phyloP scores from a whole-genome alignment of 1,140 invertebrate species.

The Fopius arisanus region DNA sequence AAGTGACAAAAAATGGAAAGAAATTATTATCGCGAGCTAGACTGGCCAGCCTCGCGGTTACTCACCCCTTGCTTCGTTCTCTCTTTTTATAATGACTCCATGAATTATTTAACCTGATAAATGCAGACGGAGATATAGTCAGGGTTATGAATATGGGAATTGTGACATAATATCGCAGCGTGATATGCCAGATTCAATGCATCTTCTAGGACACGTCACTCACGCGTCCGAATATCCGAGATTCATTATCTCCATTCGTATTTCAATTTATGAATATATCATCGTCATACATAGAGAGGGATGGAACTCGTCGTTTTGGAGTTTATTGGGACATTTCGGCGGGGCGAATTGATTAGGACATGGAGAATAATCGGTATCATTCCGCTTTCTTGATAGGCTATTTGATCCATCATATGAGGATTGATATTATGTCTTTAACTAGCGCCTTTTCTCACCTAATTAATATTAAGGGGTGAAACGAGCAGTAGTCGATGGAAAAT shows the following conservation, averaged over 20 bases:
- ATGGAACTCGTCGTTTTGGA: neutral
- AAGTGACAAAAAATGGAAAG: too few species aligned
- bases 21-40: too few species aligned
- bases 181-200: neutral
- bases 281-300: neutral
- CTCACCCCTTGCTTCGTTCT: too few species aligned
- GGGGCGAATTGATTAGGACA: neutral
- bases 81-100: too few species aligned
- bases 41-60: too few species aligned
- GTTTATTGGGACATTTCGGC: neutral
- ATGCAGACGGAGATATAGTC: neutral
- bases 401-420: too few species aligned
- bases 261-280: conserved; percentile 11
- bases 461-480: too few species aligned
- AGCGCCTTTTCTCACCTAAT: too few species aligned
- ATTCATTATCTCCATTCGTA: conserved; percentile 12
- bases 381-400: too few species aligned
- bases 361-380: neutral
- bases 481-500: too few species aligned
- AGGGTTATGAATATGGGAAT: neutral
- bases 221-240: neutral
- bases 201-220: conserved; percentile 1
- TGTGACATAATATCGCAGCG: neutral
- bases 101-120: neutral
- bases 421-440: too few species aligned